Evolutionary conservation across 2,113 vertebrate genomes (phyloP), one percentile per base, ranked within the genome.

Genomic region (Climacteris rufus): DNA sequence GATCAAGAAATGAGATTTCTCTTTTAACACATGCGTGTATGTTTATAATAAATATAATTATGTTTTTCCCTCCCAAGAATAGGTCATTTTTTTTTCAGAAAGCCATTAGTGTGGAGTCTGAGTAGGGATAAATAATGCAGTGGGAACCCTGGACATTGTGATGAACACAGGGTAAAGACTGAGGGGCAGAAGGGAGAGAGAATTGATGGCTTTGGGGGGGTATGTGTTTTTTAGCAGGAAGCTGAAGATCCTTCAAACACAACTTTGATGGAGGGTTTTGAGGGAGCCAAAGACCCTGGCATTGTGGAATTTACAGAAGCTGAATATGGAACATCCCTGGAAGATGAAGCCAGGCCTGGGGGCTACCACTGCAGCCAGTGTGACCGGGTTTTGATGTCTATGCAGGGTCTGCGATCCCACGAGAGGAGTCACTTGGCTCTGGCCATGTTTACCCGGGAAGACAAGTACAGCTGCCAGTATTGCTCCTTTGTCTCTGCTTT

Each of bases 381-480:
- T 96, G 99, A 99, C 97, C 97, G 98, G 87, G 98, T 99, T 97
- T 99, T 99, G 98, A 99, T 99, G 99, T 99, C 99, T 98, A 99
- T 99, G 99, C 99, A 99, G 98, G 99, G 99, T 96, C 98, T 99
- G 81, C 98, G 99, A 96, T 99, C 99, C 93, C 99, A 99, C 1
- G 99, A 99, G 98, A 99, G 99, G 98, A 99, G 99, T 98, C 99
- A 99, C 95, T 98, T 99, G 47, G 99, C 99, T 97, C 97, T 99
- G 96, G 98, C 99, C 9, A 97, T 99, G 98, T 99, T 99, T 95
- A 97, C 97, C 97, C 98, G 98, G 37, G 99, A 99, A 95, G 99
- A 99, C 98, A 99, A 99, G 97, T 99, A 99, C 98, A 99, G 98
- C 98, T 99, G 99, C 98, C 99, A 99, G 98, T 99, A 99, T 93